Conservation (phyloP, 2,113 vertebrate species). For the Stegastes partitus region DNA sequence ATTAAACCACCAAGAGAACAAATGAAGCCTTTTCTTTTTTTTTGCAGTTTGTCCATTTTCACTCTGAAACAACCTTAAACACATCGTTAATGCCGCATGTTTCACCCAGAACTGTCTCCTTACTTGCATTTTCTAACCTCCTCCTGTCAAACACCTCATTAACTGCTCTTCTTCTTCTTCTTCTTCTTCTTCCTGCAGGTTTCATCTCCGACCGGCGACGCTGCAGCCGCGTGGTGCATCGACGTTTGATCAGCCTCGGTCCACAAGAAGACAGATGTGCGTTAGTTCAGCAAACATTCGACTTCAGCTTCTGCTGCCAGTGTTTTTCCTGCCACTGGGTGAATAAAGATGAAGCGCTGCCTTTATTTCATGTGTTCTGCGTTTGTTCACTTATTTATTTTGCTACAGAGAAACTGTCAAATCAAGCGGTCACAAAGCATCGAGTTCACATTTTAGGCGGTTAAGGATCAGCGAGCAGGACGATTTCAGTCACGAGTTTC, state of each 20-base stretch:
- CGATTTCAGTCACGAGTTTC: background rate
- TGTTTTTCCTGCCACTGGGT: too few relatives aligned
- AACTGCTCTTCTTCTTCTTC: too few relatives aligned
- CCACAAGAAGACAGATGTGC: background rate
- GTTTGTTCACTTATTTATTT: too few relatives aligned
- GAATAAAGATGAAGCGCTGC: too few relatives aligned
- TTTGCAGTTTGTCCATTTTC: too few relatives aligned
- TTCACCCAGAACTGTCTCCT: background rate
- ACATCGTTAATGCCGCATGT: too few relatives aligned
- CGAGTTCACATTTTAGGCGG: background rate
- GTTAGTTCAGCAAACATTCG: background rate
- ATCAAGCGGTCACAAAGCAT: background rate
- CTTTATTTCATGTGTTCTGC: background rate
- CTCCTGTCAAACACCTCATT: background rate
- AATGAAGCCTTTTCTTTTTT: too few relatives aligned
- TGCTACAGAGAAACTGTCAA: background rate
- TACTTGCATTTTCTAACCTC: background rate
- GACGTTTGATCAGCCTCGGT: constrained; percentile 35
- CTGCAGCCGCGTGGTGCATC: constrained; percentile 34
- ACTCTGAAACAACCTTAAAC: background rate
- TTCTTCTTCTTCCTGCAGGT: constrained; percentile 14
- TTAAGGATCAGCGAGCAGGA: background rate
- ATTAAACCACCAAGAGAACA: too few relatives aligned
- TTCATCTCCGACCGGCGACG: background rate
- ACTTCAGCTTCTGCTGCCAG: too few relatives aligned